Evolutionary conservation across 2,797 vertebrate species (phyloP), one percentile per base, ranked within the genome.

Genomic region (Leptodactylus fallax): DNA sequence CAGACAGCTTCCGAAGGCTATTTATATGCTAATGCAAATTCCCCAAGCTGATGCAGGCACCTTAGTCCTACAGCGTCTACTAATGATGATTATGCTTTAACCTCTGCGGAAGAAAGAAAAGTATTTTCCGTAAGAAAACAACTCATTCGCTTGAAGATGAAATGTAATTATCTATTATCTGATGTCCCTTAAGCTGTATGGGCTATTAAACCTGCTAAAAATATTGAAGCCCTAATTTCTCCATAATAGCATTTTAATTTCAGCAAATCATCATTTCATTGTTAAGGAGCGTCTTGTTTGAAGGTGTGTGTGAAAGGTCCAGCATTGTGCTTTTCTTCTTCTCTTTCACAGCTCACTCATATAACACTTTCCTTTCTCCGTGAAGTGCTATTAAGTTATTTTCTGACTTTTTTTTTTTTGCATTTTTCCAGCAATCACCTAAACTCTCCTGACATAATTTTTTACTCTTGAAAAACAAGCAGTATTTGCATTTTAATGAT

Each of bases 161-260:
- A 95, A 94, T 94, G 92, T 93, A 95, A 95, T 95, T 95, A 94
- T 94, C 94, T 95, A 92, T 95, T 95, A 95, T 95, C 94, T 95
- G 92, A 93, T 96, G 95, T 95, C 94, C 93, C 93, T 93, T 94
- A 93, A 94, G 95, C 93, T 93, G 91, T 92, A 93, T 94, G 91
- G 90, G 93, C 91, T 94, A 92, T 95, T 95, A 94, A 95, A 93
- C 93, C 93, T 94, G 94, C 94, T 94, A 94, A 94, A 95, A 95
- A 95, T 94, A 94, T 94, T 95, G 95, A 96, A 96, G 93, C 93
- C 93, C 95, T 98, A 98, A 98, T 98, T 97, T 96, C 92, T 92
- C 93, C 92, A 94, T 98, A 98, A 98, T 97, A 95, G 94, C 95
- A 93, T 96, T 97, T 97, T 97, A 97, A 97, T 97, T 98, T 94